Percentiles rank a stretch among this genome's conserved stretches.
phyloP scores from a whole-genome alignment of 2,113 vertebrate genomes.

The Cinclus mexicanus region DNA sequence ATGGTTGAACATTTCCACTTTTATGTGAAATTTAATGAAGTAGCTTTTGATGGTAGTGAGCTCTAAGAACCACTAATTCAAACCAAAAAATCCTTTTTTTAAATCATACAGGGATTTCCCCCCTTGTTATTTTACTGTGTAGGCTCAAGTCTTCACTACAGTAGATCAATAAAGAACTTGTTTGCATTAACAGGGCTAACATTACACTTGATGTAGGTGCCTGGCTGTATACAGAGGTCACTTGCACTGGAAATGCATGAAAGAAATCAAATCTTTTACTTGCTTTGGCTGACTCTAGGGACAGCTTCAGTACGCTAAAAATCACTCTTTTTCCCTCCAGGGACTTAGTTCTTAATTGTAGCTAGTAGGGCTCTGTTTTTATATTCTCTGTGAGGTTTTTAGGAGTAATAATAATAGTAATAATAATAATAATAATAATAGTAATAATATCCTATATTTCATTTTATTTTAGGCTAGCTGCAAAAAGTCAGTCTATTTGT shows the following conservation, averaged over 20 bases:
- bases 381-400: neutral
- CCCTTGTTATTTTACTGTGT: slow-evolving; percentile 8
- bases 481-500: neutral
- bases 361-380: neutral
- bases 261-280: slow-evolving; percentile 64
- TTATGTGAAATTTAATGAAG: neutral
- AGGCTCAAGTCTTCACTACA: slow-evolving; percentile 14
- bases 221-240: slow-evolving; percentile 55
- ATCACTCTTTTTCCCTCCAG: slow-evolving; percentile 60
- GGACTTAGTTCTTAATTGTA: slow-evolving; percentile 74
- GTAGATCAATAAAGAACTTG: slow-evolving; percentile 56
- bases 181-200: slow-evolving; percentile 68
- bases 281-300: slow-evolving; percentile 38
- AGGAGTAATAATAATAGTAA: neutral
- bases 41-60: neutral
- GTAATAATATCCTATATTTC: neutral
- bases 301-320: slow-evolving; percentile 79
- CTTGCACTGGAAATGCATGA: slow-evolving; percentile 41
- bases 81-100: neutral
- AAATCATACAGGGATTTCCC: neutral
- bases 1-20: neutral
- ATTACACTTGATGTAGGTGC: slow-evolving; percentile 54
- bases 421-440: neutral
- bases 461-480: neutral
- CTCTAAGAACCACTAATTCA: neutral